Base-by-base conservation (phyloP, 2,113 vertebrate genomes). In the Colius striatus region DNA sequence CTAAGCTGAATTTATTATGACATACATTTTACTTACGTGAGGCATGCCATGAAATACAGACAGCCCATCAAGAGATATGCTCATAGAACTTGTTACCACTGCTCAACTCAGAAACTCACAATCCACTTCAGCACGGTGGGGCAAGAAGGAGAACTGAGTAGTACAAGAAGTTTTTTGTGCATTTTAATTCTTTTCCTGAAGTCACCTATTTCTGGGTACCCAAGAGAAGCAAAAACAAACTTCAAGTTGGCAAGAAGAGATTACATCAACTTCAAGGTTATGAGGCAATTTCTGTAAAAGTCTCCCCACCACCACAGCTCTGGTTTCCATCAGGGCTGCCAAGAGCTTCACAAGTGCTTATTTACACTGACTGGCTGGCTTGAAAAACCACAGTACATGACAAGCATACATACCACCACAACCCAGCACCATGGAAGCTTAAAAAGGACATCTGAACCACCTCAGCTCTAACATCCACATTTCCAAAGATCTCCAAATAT, bases 381-480 rank as follows among this genome's bases (percentile, higher is more conserved):
- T 55, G 26, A 63, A 66, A 66, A 65, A 25, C 1, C 1, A 2
- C 18, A 51, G 17, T 8, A 6, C 6, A 13, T 0, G 0, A 63
- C 12, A 67, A 68, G 9, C 19, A 25, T 4, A 34, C 23, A 5
- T 20, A 70, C 4, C 8, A 36, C 20, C 3, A 2, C 36, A 72
- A 47, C 12, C 11, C 57, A 41, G 7, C 23, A 68, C 0, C 0
- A 63, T 2, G 8, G 21, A 63, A 55, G 13, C 25, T 51, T 84
- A 48, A 73, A 23, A 19, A 60, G 11, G 6, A 51, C 18, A 60
- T 7, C 3, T 2, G 6, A 72, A 67, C 12, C 38, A 43, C 50
- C 25, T 72, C 68, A 53, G 25, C 21, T 84, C 16, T 30, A 62
- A 63, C 8, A 21, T 3, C 27, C 23, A 5, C 9, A 32, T 53